Base-by-base conservation (phyloP, 2,797 vertebrate species). In the Malurus leucopterus region DNA sequence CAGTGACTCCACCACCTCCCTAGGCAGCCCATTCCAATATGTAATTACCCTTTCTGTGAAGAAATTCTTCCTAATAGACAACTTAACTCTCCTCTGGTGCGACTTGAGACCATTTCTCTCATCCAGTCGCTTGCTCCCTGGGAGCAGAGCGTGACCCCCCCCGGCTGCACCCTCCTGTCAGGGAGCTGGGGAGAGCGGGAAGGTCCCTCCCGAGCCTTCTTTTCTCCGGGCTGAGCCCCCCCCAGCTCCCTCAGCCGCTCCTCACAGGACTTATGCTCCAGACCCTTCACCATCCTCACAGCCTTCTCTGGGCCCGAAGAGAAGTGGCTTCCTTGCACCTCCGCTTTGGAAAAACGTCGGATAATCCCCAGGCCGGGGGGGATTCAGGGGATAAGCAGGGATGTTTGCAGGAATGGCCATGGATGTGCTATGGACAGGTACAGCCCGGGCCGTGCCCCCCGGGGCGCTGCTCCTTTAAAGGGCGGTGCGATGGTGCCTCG, bases 401-500 rank as follows among this genome's bases (percentile, higher is more conserved):
- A 11, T 41, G 30, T 5, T 40, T 21, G 50, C 26, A 26, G 23
- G 16, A 43, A 40, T 7, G 76, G 17, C 7, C 21, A 5, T 2
- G 70, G 68, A 15, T 0, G 0, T 13, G 8, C 8, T 20, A 0
- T 1, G 34, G n/a, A 8, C 21, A 26, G 10, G 9, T 34, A 18
- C 36, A 9, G 3, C 16, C n/a, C 22, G 10, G 24, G 40, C 22
- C 9, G 13, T 0, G 2, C 3, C 16, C 4, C 2, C 2, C 26
- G 15, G 7, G 3, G 2, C 36, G 8, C 86, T 30, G 77, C 53
- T 15, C 57, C 65, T 73, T 80, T 65, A 77, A 77, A 62, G 19
- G 53, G 32, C 5, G 17, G 18, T 19, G 23, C 5, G 1, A 9
- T 6, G 0, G 3, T 3, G 1, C 6, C 8, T 2, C 18, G 1